Evolutionary conservation across 1,140 invertebrate genomes (phyloP).

Genomic region (Neuroterus valhalla): DNA sequence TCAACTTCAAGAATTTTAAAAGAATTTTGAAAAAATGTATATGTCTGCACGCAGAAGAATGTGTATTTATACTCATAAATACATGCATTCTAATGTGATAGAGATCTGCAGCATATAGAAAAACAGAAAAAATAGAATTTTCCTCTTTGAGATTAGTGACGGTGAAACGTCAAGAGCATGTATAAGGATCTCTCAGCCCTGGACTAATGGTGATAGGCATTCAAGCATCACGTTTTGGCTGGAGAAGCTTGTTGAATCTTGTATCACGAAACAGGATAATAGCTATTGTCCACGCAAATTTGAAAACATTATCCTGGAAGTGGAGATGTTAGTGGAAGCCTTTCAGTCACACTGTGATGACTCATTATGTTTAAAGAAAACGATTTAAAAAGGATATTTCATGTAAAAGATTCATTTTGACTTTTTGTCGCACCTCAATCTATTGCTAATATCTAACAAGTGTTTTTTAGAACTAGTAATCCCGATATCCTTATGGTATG

Average conservation of each 20-base stretch:
- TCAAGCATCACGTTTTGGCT: slow-evolving; percentile 40
- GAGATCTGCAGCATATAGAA: not conserved
- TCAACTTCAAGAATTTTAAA: not conserved
- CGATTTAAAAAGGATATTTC: not conserved
- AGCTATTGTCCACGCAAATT: slow-evolving; percentile 43
- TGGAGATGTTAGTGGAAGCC: slow-evolving; percentile 54
- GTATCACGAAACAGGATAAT: slow-evolving; percentile 46
- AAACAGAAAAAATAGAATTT: slow-evolving; percentile 48
- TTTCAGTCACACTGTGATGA: slow-evolving; percentile 35
- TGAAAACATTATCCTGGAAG: slow-evolving; percentile 47
- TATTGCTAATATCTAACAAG: no score
- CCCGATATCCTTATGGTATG: no score
- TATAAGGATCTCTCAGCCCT: slow-evolving; percentile 46
- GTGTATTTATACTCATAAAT: not conserved
- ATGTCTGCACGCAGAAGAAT: not conserved
- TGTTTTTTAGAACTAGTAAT: no score
- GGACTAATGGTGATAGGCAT: slow-evolving; percentile 62
- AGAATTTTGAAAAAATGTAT: not conserved
- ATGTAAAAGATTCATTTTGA: no score
- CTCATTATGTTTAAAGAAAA: slow-evolving; percentile 14
- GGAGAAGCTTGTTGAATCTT: slow-evolving; percentile 33
- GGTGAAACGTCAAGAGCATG: slow-evolving; percentile 42
- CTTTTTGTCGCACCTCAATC: no score
- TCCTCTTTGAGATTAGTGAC: slow-evolving; percentile 56
- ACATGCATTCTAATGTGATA: not conserved